Conservation (phyloP, 2,888 invertebrate species). For the Amphipyra berbera region DNA sequence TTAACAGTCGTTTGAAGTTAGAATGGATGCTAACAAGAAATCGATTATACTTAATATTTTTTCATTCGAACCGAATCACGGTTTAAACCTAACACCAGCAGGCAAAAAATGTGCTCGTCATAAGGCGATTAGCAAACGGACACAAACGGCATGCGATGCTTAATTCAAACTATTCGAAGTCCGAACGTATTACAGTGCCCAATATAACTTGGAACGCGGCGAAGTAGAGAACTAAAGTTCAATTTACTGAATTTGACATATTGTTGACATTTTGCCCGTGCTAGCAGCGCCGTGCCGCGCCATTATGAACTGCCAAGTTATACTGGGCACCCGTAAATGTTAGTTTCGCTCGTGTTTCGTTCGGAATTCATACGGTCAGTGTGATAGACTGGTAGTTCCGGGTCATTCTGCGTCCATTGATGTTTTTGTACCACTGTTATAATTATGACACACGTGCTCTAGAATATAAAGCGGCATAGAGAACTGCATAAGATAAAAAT, state of each 20-base stretch:
- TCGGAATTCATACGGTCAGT: conserved; percentile 45
- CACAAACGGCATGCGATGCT: conserved; percentile 56
- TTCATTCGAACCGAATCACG: conserved; percentile 66
- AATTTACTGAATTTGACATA: no score
- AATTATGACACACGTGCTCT: conserved; percentile 51
- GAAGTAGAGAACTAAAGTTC: no score
- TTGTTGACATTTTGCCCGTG: no score
- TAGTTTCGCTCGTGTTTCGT: conserved; percentile 41
- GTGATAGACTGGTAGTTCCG: conserved; percentile 77
- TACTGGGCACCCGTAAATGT: no score
- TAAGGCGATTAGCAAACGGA: conserved; percentile 73
- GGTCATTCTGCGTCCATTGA: conserved; percentile 74
- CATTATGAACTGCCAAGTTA: no score
- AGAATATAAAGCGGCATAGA: conserved; percentile 26
- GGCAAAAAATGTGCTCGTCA: conserved; percentile 80
- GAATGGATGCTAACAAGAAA: conserved; percentile 76
- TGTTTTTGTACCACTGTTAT: conserved; percentile 64
- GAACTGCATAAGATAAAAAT: conserved; percentile 25
- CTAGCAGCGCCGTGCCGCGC: no score
- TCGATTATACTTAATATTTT: conserved; percentile 74
- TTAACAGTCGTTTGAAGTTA: conserved; percentile 46
- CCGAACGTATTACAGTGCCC: conserved; percentile 6
- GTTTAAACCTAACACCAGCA: conserved; percentile 66
- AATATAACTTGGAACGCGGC: no score
- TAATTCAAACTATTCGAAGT: conserved; percentile 31